Conservation (phyloP, 2,113 vertebrate genomes). For the Campylomormyrus numenius region DNA sequence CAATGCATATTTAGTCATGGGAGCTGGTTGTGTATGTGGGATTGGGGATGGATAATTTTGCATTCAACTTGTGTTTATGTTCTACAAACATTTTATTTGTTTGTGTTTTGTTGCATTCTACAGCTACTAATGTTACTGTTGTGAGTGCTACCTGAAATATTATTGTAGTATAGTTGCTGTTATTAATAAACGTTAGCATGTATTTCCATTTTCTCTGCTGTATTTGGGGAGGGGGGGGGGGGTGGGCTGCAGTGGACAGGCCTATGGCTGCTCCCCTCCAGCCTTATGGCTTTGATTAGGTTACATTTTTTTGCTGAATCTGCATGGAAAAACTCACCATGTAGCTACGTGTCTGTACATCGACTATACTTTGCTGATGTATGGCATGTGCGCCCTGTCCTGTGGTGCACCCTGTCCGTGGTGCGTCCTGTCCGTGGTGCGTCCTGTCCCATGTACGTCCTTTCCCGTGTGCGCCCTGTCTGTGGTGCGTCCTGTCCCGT, state of each 20-base stretch:
- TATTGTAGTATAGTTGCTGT: neutral
- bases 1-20: constrained; percentile 1
- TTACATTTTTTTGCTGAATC: neutral
- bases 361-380: too few relatives aligned
- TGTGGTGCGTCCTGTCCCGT: too few relatives aligned
- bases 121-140: neutral
- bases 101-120: neutral
- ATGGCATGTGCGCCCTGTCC: too few relatives aligned
- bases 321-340: too few relatives aligned
- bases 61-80: neutral
- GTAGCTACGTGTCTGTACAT: too few relatives aligned
- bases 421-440: too few relatives aligned
- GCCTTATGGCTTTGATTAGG: neutral
- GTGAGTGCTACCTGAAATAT: neutral
- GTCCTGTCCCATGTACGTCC: too few relatives aligned
- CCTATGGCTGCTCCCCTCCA: too few relatives aligned
- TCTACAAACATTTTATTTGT: neutral
- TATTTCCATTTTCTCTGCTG: neutral
- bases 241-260: too few relatives aligned
- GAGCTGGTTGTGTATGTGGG: neutral
- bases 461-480: too few relatives aligned
- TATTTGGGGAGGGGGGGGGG: too few relatives aligned
- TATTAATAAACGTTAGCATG: neutral
- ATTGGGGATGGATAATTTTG: neutral
- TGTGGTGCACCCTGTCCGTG: too few relatives aligned